Base-by-base conservation (phyloP, 2,888 invertebrate genomes). In the Drosophila neotestacea region DNA sequence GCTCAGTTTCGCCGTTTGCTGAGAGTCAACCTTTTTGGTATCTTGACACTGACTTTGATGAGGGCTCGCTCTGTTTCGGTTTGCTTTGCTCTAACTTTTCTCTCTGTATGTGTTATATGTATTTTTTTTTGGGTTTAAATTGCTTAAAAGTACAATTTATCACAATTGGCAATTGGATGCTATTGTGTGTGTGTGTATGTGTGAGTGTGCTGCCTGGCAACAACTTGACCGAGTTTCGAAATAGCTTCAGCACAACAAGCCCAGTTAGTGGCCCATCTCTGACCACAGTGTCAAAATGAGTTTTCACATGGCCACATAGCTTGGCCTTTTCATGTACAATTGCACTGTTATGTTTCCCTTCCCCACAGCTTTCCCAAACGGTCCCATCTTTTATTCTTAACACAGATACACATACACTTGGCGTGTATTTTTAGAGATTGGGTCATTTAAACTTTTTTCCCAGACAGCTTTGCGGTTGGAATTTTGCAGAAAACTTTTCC, bases 131-230 rank as follows among this genome's bases (percentile, higher is more conserved):
- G 61, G 68, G 69, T 64, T 83, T 75, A 76, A 87, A 87, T 87
- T 82, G 79, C 85, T 82, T 75, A 75, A 85, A 85, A 89, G 83
- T 88, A 84, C 82, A 78, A 89, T 88, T 88, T 89, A 89, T 89
- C 85, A 89, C 88, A 88, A 87, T 89, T 87, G 88, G 72, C 84
- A 85, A 85, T 85, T 85, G 88, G 79, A 69, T 60, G 67, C 50
- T 54, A 76, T 71, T 70, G 74, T 65, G 60, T 61, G 32, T 46
- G 16, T 30, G 36, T 63, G 41, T 39, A 4, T 51, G 48, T 54
- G 46, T 66, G 46, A 47, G 32, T 47, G 50, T 65, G 42, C 28
- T 48, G 62, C 58, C 38, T 70, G 48, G 60, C 69, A 73, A 72
- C 70, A 73, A 73, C 74, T 77, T 81, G 84, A 73, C 81, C 83